A percentile compares a stretch with the other conserved stretches of the same genome.
phyloP scores from a whole-genome alignment of 2,888 invertebrate species.

The Harpalus rufipes region DNA sequence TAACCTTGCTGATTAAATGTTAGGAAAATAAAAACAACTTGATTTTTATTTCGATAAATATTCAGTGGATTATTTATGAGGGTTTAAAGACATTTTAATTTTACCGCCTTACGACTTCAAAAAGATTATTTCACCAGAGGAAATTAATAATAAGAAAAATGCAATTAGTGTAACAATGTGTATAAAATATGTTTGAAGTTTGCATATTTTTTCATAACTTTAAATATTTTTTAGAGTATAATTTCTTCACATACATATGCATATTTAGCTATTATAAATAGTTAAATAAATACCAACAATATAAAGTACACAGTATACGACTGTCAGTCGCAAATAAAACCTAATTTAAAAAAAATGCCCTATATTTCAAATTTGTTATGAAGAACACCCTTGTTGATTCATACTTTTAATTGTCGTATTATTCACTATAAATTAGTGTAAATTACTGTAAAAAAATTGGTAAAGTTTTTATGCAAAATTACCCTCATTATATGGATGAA shows the following conservation, averaged over 20 bases:
- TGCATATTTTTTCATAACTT: too few species aligned
- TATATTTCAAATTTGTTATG: too few species aligned
- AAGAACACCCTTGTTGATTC: neutral
- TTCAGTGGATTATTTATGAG: constrained; percentile 28
- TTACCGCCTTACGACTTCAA: neutral
- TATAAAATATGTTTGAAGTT: too few species aligned
- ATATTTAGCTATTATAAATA: too few species aligned
- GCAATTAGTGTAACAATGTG: too few species aligned
- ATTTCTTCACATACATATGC: too few species aligned
- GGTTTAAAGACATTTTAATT: constrained; percentile 15
- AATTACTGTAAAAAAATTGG: neutral
- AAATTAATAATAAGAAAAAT: too few species aligned
- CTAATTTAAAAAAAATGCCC: too few species aligned
- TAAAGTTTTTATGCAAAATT: constrained; percentile 46
- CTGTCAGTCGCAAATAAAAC: too few species aligned
- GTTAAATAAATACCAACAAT: too few species aligned
- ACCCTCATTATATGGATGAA: constrained; percentile 35
- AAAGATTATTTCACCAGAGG: neutral
- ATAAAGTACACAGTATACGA: too few species aligned
- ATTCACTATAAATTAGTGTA: neutral
- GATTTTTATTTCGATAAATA: constrained; percentile 28
- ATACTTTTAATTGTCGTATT: neutral
- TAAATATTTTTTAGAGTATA: too few species aligned
- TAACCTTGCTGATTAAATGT: constrained; percentile 11
- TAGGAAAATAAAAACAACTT: constrained; percentile 20